Conservation (phyloP, 2,797 vertebrate genomes). For the Pseudochromis fuscus region DNA sequence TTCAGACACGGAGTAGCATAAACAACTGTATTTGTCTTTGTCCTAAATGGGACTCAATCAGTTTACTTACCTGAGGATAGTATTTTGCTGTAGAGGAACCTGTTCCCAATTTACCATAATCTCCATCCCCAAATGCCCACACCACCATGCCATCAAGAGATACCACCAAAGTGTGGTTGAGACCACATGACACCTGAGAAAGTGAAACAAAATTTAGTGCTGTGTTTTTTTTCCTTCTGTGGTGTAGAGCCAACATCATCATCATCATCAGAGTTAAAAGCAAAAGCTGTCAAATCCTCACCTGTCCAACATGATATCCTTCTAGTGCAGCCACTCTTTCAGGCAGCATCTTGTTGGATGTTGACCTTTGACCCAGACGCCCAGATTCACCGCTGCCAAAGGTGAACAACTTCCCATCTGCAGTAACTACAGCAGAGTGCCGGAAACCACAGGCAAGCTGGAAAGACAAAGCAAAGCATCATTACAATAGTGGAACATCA, state of each 20-base stretch:
- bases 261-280: background rate
- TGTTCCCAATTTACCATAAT: conserved; percentile 87
- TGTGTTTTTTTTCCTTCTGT: background rate
- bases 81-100: conserved; percentile 88
- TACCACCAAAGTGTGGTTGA: conserved; percentile 87
- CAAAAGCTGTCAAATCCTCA: conserved; percentile 26
- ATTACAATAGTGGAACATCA: no score
- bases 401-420: conserved; percentile 88
- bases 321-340: conserved; percentile 87
- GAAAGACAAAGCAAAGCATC: background rate
- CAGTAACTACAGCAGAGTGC: conserved; percentile 87
- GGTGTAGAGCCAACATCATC: background rate
- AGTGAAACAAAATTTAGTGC: background rate
- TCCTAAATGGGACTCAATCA: background rate
- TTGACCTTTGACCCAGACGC: conserved; percentile 87
- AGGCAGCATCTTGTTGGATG: conserved; percentile 88
- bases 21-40: conserved; percentile 1
- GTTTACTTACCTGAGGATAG: conserved; percentile 83
- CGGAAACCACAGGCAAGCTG: conserved; percentile 88
- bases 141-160: conserved; percentile 85
- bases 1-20: background rate
- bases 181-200: conserved; percentile 86
- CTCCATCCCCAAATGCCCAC: conserved; percentile 89
- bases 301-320: conserved; percentile 86
- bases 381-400: conserved; percentile 89